Base-by-base conservation (phyloP, 2,113 vertebrate genomes). In the Circaetus cinerascens region DNA sequence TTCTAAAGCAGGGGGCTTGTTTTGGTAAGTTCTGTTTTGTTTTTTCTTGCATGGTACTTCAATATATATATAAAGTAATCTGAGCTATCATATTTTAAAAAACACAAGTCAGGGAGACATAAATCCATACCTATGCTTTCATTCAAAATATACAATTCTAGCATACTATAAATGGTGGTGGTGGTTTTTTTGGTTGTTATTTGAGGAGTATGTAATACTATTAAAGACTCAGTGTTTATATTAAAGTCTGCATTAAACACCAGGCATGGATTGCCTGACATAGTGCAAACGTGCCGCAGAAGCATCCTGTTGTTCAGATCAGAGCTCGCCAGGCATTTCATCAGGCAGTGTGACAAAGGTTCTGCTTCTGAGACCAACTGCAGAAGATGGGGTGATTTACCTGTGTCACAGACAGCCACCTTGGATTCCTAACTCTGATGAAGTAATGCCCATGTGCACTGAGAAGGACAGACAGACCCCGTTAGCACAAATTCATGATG, bases 1-100 rank as follows among this genome's bases (percentile, higher is more conserved):
- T 88, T 63, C 32, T 68, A 32, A 71, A 50, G 5, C 15, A n/a
- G 0, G 1, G 2, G 0, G 5, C 45, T 83, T 60, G 1, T 18
- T 72, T 78, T 60, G 9, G 1, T 46, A 41, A 36, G 5, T 17
- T 93, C 15, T 53, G 9, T 22, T 51, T 51, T 43, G 6, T 10
- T 62, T 62, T 69, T 80, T 55, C n/a, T 86, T 76, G 9, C 22
- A 27, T 30, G 6, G 5, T 50, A 48, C 6, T 66, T 72, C 26
- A 55, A 41, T 23, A 20, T 32, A 34, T 13, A 1, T 41, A 66
- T 30, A 69, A 85, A 63, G 69, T 38, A 67, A 51, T 63, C 23
- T 26, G 12, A 67, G 32, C 32, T 29, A 56, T 3, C 0, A 0
- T n/a, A 40, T 46, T 80, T 53, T 30, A 43, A 53, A 57, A 60